Base-by-base conservation (phyloP, 2,797 vertebrate genomes). In the Parambassis ranga region DNA sequence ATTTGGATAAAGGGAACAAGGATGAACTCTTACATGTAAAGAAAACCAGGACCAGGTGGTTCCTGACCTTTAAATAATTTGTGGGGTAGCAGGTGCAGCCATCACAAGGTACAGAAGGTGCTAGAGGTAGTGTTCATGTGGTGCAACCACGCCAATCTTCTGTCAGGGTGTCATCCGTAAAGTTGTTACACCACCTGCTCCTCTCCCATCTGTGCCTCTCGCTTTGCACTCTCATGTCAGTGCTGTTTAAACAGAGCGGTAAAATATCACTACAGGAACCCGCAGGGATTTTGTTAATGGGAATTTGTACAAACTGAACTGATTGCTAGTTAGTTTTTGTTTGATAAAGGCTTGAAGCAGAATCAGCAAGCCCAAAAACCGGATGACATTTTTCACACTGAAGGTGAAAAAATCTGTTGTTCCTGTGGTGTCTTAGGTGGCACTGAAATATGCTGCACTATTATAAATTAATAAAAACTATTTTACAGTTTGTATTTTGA, bases 21-120 rank as follows among this genome's bases (percentile, higher is more conserved):
- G n/a, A n/a, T n/a, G n/a, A n/a, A n/a, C n/a, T n/a, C n/a, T n/a
- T n/a, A n/a, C n/a, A n/a, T n/a, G 31, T 14, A 5, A 30, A 31
- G n/a, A 1, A 6, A 30, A 3, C 13, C 42, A 51, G 8, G 50
- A 32, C 35, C 39, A 36, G n/a, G 32, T 14, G 33, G 37, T 27
- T 41, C 22, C 23, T 5, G 0, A 37, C 28, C 48, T 46, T 46
- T 41, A 26, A 37, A 43, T 47, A 15, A 42, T 50, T 7, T 23
- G 32, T 56, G 39, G 42, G 36, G 52, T 44, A 47, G 59, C 28
- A 57, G 55, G 30, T 64, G 36, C n/a, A 14, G 28, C 38, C 24
- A 49, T 63, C 23, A 18, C 22, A 32, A 7, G n/a, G n/a, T n/a
- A n/a, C 16, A 27, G 14, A 19, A 51, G 37, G 19, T 37, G 18